These are phyloP conservation scores for Drosophila nigritarsus DNA, from an alignment of 2,888 invertebrate genomes.

Conservation along the genomic window DNA sequence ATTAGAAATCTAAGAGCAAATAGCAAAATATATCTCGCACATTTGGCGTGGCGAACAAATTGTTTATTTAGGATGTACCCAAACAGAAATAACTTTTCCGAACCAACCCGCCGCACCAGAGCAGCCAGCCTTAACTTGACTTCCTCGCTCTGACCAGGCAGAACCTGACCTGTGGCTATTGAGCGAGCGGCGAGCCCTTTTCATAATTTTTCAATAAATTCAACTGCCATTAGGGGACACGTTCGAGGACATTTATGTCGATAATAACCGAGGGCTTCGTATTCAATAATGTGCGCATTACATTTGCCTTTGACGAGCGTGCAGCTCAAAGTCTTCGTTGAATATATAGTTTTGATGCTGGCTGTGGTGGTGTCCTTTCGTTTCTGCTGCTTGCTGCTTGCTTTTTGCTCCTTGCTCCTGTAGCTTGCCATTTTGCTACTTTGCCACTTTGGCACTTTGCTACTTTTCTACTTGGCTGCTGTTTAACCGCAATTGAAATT, in stretches of 20 bases:
- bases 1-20: constrained; percentile 77
- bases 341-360: constrained; percentile 33
- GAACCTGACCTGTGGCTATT: constrained; percentile 38
- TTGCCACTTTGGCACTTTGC: constrained; percentile 49
- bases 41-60: constrained; percentile 58
- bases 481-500: constrained; percentile 81
- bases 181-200: constrained; percentile 29
- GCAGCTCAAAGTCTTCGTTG: constrained; percentile 23
- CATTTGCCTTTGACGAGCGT: constrained; percentile 51
- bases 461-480: constrained; percentile 79
- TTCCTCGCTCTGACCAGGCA: neutral
- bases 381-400: constrained; percentile 7
- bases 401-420: constrained; percentile 2
- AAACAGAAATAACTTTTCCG: constrained; percentile 46
- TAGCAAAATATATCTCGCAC: constrained; percentile 62
- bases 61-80: constrained; percentile 67
- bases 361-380: constrained; percentile 3
- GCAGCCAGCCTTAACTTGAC: neutral
- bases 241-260: constrained; percentile 49
- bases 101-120: neutral
- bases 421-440: constrained; percentile 3
- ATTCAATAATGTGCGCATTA: constrained; percentile 72
- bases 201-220: constrained; percentile 78
- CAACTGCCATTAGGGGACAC: constrained; percentile 49
- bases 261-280: constrained; percentile 63